Evolutionary conservation across 2,113 vertebrate species (phyloP), one percentile per base, ranked within the genome.

Genomic region (Eulacestoma nigropectus): DNA sequence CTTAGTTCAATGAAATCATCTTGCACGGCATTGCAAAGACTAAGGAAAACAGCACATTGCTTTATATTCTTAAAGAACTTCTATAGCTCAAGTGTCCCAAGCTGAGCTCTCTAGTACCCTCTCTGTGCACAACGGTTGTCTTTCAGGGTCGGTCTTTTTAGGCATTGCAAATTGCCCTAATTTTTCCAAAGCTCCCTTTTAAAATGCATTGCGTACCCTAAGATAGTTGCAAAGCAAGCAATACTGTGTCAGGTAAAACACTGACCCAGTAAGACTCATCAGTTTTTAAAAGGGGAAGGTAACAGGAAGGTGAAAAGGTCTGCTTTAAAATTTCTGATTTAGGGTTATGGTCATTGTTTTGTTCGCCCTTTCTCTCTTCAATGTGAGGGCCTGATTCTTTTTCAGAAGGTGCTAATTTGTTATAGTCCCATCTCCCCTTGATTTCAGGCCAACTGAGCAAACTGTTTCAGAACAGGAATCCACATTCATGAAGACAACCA

Each of bases 21-120:
- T 84, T 0, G 0, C 39, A 33, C 30, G 37, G 33, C 7, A 4
- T 53, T n/a, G 52, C 73, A 22, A 84, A 65, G 50, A 53, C n/a
- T 32, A 6, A 53, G 56, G 87, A 53, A 93, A 59, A 44, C 11
- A n/a, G 21, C 33, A 30, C 32, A 2, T 49, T n/a, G 62, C 50
- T 73, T 79, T 60, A 4, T 0, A 2, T 73, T 27, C 65, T 74
- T 53, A 23, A 74, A 70, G 39, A 63, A 14, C 25, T 84, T 55
- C 23, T 33, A 2, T 7, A 63, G 41, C 72, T 57, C 35, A 55
- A 12, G 30, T 33, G 22, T 50, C 25, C 22, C 42, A 42, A 69
- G 17, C 50, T 85, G 47, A 62, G 25, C 46, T n/a, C 29, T 82
- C 17, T 20, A 35, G 35, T 50, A 49, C 11, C 13, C 16, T 16